phyloP scores from a whole-genome alignment of 2,113 vertebrate species.

The Paradisaea rubra region DNA sequence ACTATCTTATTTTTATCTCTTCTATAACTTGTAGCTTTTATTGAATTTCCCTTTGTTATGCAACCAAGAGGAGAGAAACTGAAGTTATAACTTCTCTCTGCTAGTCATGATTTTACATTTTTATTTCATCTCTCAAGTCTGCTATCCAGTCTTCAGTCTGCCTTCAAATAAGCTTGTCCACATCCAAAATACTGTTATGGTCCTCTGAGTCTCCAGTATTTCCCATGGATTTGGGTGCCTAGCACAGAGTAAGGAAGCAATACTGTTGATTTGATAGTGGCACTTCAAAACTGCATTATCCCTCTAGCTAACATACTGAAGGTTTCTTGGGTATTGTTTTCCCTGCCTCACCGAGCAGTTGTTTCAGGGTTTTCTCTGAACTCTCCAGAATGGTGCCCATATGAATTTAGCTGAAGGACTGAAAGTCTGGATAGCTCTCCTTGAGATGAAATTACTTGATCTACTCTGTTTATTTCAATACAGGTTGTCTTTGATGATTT shows the following conservation, averaged over 20 bases:
- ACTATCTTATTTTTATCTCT: constrained; percentile 22
- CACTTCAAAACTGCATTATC: constrained; percentile 15
- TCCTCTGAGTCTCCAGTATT: constrained; percentile 1
- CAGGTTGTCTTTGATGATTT: neutral
- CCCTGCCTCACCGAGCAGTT: neutral
- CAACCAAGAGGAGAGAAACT: neutral
- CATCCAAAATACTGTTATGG: neutral
- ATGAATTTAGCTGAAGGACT: neutral
- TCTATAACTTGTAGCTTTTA: constrained; percentile 36
- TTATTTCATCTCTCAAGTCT: constrained; percentile 24
- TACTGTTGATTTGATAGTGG: constrained; percentile 14
- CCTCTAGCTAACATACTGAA: neutral
- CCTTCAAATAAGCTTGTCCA: constrained; percentile 21
- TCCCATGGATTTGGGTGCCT: constrained; percentile 1
- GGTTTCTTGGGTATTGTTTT: neutral
- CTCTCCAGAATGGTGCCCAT: neutral
- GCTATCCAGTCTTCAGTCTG: neutral
- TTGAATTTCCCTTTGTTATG: constrained; percentile 32
- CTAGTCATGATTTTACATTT: constrained; percentile 34
- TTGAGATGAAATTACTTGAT: neutral
- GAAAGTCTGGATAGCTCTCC: neutral
- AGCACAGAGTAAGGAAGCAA: neutral
- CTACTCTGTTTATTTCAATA: neutral
- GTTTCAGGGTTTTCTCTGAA: neutral
- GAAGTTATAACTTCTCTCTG: constrained; percentile 19